phyloP scores from a whole-genome alignment of 2,888 invertebrate genomes.

The Cyclophora punctaria region DNA sequence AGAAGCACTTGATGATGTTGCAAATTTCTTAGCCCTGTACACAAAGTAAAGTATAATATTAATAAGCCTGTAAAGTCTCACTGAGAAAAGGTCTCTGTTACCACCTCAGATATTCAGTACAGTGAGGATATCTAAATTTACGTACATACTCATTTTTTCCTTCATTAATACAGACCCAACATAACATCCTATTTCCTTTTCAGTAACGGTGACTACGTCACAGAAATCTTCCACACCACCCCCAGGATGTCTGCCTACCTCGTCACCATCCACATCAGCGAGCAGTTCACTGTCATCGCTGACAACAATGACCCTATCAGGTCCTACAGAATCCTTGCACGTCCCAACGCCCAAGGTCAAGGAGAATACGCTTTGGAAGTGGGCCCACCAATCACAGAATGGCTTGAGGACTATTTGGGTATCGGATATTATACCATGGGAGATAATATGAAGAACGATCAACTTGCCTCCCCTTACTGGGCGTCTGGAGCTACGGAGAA shows the following conservation, averaged over 20 bases:
- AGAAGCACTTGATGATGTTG: too few relatives aligned
- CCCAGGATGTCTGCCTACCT: slow-evolving; percentile 89
- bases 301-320: slow-evolving; percentile 36
- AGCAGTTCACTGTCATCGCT: slow-evolving; percentile 54
- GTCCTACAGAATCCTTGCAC: slow-evolving; percentile 57
- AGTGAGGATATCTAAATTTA: too few relatives aligned
- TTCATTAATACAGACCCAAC: too few relatives aligned
- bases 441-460: slow-evolving; percentile 57
- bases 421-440: slow-evolving; percentile 58
- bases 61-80: too few relatives aligned
- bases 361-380: slow-evolving; percentile 61
- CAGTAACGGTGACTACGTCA: slow-evolving; percentile 43
- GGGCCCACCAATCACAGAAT: slow-evolving; percentile 52
- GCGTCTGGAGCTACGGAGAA: slow-evolving; percentile 69
- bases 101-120: too few relatives aligned
- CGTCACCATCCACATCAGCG: slow-evolving; percentile 79
- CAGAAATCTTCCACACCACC: slow-evolving; percentile 71
- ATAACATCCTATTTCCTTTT: slow-evolving; percentile 10
- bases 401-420: slow-evolving; percentile 53
- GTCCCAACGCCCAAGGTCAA: slow-evolving; percentile 51
- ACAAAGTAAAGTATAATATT: too few relatives aligned
- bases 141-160: too few relatives aligned
- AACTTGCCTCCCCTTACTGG: slow-evolving; percentile 64
- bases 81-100: too few relatives aligned
- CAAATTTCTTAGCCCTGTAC: too few relatives aligned